Conservation (phyloP, 2,797 vertebrate genomes). For the Callimico goeldii region DNA sequence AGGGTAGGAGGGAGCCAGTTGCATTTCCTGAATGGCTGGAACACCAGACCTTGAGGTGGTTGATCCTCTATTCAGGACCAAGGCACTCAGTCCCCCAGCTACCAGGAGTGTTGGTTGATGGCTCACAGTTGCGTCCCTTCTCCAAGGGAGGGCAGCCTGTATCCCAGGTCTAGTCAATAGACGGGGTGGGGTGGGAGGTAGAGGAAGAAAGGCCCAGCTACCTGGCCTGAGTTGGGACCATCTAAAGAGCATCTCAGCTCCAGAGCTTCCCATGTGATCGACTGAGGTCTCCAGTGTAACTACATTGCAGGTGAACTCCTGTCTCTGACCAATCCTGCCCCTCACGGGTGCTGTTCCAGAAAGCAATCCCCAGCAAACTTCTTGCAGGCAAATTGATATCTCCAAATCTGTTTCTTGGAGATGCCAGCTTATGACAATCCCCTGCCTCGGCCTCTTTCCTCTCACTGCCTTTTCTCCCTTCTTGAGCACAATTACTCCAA, state of each 20-base stretch:
- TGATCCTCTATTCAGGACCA: not conserved
- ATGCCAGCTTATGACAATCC: not conserved
- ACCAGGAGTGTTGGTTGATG: not conserved
- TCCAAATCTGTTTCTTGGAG: not conserved
- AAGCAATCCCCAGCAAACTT: not conserved
- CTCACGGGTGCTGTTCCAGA: not conserved
- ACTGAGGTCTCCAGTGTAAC: not conserved
- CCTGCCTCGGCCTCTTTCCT: constrained; percentile 11
- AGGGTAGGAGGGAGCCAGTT: not conserved
- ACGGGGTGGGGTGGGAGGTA: not conserved
- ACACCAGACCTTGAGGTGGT: not conserved
- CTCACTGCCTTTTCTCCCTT: not conserved
- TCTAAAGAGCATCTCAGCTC: not conserved
- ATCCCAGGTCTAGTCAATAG: not conserved
- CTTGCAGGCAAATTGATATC: not conserved
- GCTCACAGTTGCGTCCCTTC: not conserved
- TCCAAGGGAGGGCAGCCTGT: not conserved
- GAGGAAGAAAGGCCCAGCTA: not conserved
- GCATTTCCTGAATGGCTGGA: not conserved
- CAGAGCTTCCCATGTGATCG: not conserved
- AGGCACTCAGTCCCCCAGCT: not conserved
- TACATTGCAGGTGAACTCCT: not conserved
- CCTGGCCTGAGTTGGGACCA: not conserved
- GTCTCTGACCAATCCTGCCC: not conserved
- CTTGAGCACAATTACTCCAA: constrained; percentile 13